Conservation (phyloP, 2,113 vertebrate species). For the Eulemur rufifrons region DNA sequence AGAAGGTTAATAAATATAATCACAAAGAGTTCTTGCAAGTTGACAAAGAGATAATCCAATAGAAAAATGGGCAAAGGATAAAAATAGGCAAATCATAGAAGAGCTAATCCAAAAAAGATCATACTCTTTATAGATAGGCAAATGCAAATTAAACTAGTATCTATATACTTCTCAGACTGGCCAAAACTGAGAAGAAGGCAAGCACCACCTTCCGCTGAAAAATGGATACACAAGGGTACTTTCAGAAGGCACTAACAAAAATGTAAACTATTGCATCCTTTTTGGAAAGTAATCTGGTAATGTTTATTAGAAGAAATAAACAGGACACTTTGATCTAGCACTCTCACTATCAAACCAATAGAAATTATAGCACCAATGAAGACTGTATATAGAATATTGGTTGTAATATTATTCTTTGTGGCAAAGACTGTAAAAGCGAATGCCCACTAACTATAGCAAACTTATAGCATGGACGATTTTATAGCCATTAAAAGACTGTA, state of each 20-base stretch:
- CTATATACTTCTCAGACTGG: background rate
- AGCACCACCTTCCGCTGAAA: background rate
- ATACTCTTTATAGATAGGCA: background rate
- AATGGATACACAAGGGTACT: background rate
- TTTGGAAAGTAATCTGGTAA: background rate
- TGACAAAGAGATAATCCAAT: background rate
- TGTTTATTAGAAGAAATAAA: conserved; percentile 3
- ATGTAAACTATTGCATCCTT: background rate
- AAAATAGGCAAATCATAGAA: conserved; percentile 12
- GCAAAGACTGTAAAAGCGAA: background rate
- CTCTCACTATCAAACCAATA: background rate
- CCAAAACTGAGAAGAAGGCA: conserved; percentile 2
- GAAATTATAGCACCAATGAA: background rate
- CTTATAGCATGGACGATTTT: background rate
- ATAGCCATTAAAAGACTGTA: background rate
- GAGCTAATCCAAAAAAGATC: background rate
- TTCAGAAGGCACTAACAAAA: background rate
- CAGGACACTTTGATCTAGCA: background rate
- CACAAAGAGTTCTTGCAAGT: background rate
- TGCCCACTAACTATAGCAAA: background rate
- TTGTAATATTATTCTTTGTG: background rate
- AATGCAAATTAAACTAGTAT: conserved; percentile 15
- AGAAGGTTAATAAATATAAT: conserved; percentile 1
- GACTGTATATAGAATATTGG: background rate
- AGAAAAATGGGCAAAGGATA: background rate